These are phyloP conservation scores for Pseudomyrmex flavicornis DNA, from an alignment of 1,140 invertebrate genomes.

Conservation along the genomic window DNA sequence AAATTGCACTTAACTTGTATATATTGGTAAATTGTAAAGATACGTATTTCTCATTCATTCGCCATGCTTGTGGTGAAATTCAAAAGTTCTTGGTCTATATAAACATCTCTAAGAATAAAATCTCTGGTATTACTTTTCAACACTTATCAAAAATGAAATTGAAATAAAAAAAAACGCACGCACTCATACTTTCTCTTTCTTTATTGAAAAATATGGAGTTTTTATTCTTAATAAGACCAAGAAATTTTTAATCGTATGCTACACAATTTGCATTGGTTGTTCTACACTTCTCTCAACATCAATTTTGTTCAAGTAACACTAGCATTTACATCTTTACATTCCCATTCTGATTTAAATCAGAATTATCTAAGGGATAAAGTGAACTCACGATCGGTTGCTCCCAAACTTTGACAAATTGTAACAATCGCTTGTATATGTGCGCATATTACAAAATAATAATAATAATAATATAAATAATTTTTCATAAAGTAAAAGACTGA, in stretches of 20 bases:
- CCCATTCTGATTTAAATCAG: slow-evolving; percentile 41
- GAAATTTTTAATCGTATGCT: no score
- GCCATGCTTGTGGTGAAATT: not conserved
- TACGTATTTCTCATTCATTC: slow-evolving; percentile 41
- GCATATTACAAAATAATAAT: no score
- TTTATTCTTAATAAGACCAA: no score
- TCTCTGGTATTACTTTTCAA: no score
- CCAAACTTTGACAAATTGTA: not conserved
- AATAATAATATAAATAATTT: no score
- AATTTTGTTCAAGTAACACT: slow-evolving; percentile 9
- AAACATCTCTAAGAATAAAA: no score
- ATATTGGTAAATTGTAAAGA: slow-evolving; percentile 44
- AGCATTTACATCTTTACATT: slow-evolving; percentile 20
- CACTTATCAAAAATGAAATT: no score
- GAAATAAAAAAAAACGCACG: no score
- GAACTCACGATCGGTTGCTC: slow-evolving; percentile 2
- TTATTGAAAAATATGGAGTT: no score
- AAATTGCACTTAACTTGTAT: slow-evolving; percentile 49
- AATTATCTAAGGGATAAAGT: slow-evolving; percentile 45
- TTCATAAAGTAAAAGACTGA: not conserved
- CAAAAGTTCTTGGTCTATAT: no score
- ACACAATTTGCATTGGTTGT: not conserved
- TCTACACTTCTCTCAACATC: slow-evolving; percentile 15
- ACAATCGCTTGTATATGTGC: not conserved
- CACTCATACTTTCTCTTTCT: no score